A percentile compares a stretch with the other conserved stretches of the same genome.
Conservation (phyloP, 2,797 vertebrate genomes). For the Austrolebias charrua region DNA sequence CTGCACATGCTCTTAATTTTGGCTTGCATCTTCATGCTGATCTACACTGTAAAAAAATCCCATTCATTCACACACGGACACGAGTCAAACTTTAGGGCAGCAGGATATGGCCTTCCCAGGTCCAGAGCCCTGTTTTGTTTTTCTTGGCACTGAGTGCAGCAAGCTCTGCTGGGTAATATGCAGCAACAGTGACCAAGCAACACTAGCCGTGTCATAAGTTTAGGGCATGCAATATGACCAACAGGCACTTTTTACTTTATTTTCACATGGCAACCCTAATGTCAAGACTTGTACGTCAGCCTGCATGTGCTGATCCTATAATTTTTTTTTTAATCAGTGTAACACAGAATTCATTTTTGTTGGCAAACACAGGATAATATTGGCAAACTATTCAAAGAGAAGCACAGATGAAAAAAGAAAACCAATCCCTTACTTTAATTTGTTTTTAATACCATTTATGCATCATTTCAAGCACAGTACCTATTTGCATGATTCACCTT, state of each 20-base stretch:
- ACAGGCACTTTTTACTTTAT: too few species aligned
- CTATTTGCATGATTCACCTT: neutral
- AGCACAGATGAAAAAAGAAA: conserved; percentile 22
- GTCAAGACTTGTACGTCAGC: too few species aligned
- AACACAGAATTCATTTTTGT: conserved; percentile 47
- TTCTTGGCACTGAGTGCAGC: conserved; percentile 56
- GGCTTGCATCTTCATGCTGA: conserved; percentile 6
- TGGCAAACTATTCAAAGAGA: conserved; percentile 27
- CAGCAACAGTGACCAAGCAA: conserved; percentile 44
- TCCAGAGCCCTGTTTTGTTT: conserved; percentile 61
- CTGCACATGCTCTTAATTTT: too few species aligned
- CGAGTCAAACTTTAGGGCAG: conserved; percentile 25
- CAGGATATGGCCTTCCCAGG: conserved; percentile 70
- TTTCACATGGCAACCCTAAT: too few species aligned
- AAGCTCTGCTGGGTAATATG: conserved; percentile 56
- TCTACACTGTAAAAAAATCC: conserved; percentile 2
- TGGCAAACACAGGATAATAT: conserved; percentile 73
- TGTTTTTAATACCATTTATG: conserved; percentile 2
- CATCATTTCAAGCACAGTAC: neutral
- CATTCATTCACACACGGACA: conserved; percentile 4
- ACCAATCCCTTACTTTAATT: conserved; percentile 21
- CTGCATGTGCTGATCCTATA: too few species aligned
- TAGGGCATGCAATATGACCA: too few species aligned
- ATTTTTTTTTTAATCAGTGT: neutral
- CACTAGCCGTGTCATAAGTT: conserved; percentile 14